Percentiles rank a stretch among this genome's conserved stretches.
phyloP scores from a whole-genome alignment of 37 sponge, comb jelly and placozoan species.

The Chondrilla cf. caribensis region DNA sequence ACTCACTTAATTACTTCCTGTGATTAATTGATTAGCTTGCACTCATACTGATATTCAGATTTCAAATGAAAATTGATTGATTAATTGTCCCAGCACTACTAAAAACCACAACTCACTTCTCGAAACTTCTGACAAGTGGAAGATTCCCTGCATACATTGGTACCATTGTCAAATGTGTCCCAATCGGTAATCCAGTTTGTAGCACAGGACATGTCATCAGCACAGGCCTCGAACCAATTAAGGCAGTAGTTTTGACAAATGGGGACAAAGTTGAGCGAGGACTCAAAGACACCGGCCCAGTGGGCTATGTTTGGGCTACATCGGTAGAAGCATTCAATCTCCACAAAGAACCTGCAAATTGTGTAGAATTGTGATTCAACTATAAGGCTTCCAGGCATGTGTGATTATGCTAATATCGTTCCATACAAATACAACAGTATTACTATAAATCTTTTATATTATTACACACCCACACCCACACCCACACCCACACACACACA shows the following conservation, averaged over 20 bases:
- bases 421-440: too few relatives aligned
- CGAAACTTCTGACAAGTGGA: constrained; percentile 36
- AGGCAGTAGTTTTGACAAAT: constrained; percentile 65
- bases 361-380: not conserved
- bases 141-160: constrained; percentile 24
- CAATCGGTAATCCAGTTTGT: constrained; percentile 72
- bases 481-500: too few relatives aligned
- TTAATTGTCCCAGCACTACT: too few relatives aligned
- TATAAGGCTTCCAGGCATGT: not conserved
- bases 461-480: too few relatives aligned
- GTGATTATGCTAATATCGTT: too few relatives aligned
- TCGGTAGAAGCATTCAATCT: constrained; percentile 59
- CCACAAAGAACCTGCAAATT: constrained; percentile 29
- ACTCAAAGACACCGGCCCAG: constrained; percentile 35
- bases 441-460: too few relatives aligned
- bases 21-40: too few relatives aligned
- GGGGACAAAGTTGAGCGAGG: constrained; percentile 50
- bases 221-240: constrained; percentile 67
- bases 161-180: constrained; percentile 18
- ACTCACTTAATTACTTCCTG: too few relatives aligned
- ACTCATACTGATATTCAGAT: too few relatives aligned
- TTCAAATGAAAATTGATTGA: too few relatives aligned
- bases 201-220: constrained; percentile 59
- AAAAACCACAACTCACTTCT: too few relatives aligned
- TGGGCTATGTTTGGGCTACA: constrained; percentile 70